Evolutionary conservation across 2,888 invertebrate species (phyloP).

Genomic region (Himalopsyche tibetana): DNA sequence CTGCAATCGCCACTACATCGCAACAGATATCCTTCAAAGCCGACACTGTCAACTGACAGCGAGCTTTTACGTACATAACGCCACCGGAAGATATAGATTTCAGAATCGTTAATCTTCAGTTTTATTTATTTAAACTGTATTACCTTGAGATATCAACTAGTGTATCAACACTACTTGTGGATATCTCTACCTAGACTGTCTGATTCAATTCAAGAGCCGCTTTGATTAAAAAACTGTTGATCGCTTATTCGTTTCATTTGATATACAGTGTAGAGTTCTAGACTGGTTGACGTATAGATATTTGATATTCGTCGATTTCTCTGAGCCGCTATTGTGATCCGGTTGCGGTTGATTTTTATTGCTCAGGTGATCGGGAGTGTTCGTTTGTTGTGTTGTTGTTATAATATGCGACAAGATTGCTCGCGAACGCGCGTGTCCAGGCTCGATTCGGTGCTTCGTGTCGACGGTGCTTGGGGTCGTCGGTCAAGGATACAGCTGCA

Average conservation of each 20-base stretch:
- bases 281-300: too few species aligned
- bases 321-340: too few species aligned
- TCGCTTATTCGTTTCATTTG: not conserved
- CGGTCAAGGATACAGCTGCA: slow-evolving; percentile 38
- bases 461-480: slow-evolving; percentile 31
- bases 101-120: not conserved
- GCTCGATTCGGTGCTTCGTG: slow-evolving; percentile 35
- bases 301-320: too few species aligned
- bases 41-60: slow-evolving; percentile 14
- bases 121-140: not conserved
- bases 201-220: not conserved
- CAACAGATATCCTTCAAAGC: slow-evolving; percentile 32
- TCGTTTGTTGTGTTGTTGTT: slow-evolving; percentile 37
- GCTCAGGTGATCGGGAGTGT: slow-evolving; percentile 14
- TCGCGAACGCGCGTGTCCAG: slow-evolving; percentile 37
- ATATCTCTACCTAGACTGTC: slow-evolving; percentile 13
- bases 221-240: slow-evolving; percentile 31
- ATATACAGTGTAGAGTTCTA: too few species aligned
- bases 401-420: slow-evolving; percentile 41
- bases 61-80: not conserved
- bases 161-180: slow-evolving; percentile 36
- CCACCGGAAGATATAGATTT: not conserved
- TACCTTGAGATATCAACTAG: slow-evolving; percentile 2
- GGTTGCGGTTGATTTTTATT: not conserved
- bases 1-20: not conserved